These are phyloP conservation scores for Alosa sapidissima DNA, from an alignment of 2,797 vertebrate genomes.

Conservation along the genomic window DNA sequence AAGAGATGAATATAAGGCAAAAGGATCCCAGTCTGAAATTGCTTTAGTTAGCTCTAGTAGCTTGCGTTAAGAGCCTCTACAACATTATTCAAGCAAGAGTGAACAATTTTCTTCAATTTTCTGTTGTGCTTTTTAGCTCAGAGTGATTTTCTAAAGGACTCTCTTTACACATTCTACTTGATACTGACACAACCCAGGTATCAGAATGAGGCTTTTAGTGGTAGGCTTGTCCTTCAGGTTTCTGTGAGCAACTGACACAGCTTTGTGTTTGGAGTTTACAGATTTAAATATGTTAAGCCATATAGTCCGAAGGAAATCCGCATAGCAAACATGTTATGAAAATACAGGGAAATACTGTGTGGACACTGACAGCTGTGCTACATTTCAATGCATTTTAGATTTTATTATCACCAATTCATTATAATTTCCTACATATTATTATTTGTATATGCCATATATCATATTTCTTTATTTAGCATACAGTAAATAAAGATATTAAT, in stretches of 20 bases:
- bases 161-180: too few species aligned
- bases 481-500: too few species aligned
- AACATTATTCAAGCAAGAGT: not conserved
- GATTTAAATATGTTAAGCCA: not conserved
- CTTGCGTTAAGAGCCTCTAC: not conserved
- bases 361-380: not conserved
- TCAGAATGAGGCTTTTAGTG: not conserved
- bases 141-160: not conserved
- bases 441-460: too few species aligned
- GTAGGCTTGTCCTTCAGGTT: not conserved
- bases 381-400: not conserved
- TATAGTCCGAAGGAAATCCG: not conserved
- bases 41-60: not conserved
- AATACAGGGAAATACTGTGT: not conserved
- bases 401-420: not conserved
- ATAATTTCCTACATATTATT: too few species aligned
- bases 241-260: not conserved
- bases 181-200: not conserved
- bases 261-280: not conserved
- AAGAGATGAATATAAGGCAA: not conserved
- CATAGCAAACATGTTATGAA: not conserved
- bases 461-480: too few species aligned
- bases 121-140: not conserved
- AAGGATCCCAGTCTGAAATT: not conserved
- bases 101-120: constrained; percentile 4